Base-by-base conservation (phyloP, 2,113 vertebrate species). In the Larimichthys polyactis region DNA sequence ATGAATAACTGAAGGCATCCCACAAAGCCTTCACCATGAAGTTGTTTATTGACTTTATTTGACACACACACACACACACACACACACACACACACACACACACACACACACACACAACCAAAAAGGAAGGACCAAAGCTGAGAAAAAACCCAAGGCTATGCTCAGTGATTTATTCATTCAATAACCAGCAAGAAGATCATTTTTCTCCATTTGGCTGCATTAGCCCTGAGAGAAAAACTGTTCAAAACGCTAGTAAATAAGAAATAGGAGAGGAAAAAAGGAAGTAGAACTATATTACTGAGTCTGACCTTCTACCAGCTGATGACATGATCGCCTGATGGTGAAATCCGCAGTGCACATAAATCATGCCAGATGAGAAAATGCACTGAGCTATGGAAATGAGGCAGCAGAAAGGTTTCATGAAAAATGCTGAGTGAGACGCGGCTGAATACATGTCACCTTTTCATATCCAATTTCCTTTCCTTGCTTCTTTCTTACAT, bases 131-230 rank as follows among this genome's bases (percentile, higher is more conserved):
- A 55, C 40, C 49, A 32, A 57, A 49, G 19, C 4, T 0, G 17
- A 72, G 36, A 2, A 32, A 40, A 64, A 63, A 81, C 57, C 51
- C 40, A 71, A 66, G 55, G 70, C 81, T 46, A 57, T 60, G 78
- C 75, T 67, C 29, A 51, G 60, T 89, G 90, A 92, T 94, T 85
- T 79, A 91, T 90, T 82, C 71, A 68, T 82, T 92, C 84, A 92
- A 90, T 92, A 89, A 85, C 67, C 68, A 80, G 70, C 24, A 16
- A 11, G 62, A 29, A 11, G 43, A 70, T 82, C 71, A 79, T 83
- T 90, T 87, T 83, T 90, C 78, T 86, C 75, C 44, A 84, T 90
- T 86, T 79, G 73, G 55, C 24, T 62, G 22, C 63, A 77, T 88
- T 86, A 75, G 73, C 52, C 77, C 46, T 20, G 15, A 79, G 74